phyloP scores from a whole-genome alignment of 2,888 invertebrate genomes.

The Dicranocentrus wangi region DNA sequence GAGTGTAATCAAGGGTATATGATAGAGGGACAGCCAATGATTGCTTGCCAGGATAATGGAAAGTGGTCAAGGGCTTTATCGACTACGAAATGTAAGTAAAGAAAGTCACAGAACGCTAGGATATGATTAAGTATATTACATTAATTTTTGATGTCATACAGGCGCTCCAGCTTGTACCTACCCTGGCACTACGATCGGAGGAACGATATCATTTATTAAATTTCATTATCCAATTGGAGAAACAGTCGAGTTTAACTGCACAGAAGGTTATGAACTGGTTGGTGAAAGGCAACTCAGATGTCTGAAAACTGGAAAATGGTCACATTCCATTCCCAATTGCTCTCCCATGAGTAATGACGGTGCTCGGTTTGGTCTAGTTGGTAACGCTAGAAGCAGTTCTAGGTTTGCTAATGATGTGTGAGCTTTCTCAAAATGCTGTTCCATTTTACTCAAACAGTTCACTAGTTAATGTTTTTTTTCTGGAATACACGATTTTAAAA shows the following conservation, averaged over 20 bases:
- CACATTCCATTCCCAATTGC: slow-evolving; percentile 85
- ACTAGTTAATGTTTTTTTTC: neutral
- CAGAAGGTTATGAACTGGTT: slow-evolving; percentile 82
- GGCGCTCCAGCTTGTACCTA: slow-evolving; percentile 89
- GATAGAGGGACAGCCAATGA: slow-evolving; percentile 90
- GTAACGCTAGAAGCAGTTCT: neutral
- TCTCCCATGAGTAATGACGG: slow-evolving; percentile 47
- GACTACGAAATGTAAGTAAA: slow-evolving; percentile 82
- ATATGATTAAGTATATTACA: too few relatives aligned
- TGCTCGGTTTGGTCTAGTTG: neutral
- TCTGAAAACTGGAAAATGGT: slow-evolving; percentile 89
- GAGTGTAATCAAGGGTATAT: slow-evolving; percentile 91
- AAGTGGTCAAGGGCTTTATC: slow-evolving; percentile 84
- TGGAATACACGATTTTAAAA: too few relatives aligned
- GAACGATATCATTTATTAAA: slow-evolving; percentile 90
- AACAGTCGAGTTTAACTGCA: slow-evolving; percentile 88
- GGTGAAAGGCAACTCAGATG: slow-evolving; percentile 87
- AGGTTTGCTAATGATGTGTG: slow-evolving; percentile 5
- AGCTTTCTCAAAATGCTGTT: slow-evolving; percentile 23
- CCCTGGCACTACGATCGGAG: slow-evolving; percentile 89
- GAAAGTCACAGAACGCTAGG: too few relatives aligned
- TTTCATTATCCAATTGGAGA: slow-evolving; percentile 93
- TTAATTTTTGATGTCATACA: slow-evolving; percentile 73
- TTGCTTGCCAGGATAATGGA: slow-evolving; percentile 90
- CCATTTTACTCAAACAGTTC: neutral